Percentiles rank a stretch among this genome's conserved stretches.
These are phyloP conservation scores for Cecropterus lyciades DNA, from an alignment of 1,140 invertebrate species.

Conservation along the genomic window DNA sequence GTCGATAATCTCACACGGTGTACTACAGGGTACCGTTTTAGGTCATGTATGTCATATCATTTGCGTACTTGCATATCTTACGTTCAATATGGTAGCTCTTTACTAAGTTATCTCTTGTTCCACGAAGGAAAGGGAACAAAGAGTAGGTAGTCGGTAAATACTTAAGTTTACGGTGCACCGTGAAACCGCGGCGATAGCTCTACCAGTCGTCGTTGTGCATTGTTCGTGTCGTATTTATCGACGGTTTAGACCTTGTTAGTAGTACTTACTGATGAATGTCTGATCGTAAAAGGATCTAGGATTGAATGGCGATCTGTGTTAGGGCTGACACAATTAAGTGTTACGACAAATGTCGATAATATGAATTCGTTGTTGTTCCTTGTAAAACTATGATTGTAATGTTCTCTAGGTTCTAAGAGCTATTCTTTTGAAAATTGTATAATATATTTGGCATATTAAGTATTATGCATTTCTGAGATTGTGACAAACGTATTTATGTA, in stretches of 20 bases:
- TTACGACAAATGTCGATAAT: no score
- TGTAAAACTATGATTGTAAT: no score
- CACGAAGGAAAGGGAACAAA: constrained; percentile 31
- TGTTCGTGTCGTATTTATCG: constrained; percentile 34
- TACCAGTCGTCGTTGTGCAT: constrained; percentile 12
- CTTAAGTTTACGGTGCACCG: constrained; percentile 34
- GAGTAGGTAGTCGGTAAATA: constrained; percentile 29
- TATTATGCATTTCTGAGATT: no score
- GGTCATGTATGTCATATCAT: constrained; percentile 9
- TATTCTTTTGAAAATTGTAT: no score
- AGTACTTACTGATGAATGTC: constrained; percentile 18
- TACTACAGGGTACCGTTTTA: constrained; percentile 4
- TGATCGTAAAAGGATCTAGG: constrained; percentile 18
- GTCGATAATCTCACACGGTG: not conserved
- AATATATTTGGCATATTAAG: no score
- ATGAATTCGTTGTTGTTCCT: no score
- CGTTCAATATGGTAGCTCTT: constrained; percentile 4
- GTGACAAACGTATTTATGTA: no score
- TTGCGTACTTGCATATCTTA: constrained; percentile 6
- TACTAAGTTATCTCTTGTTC: constrained; percentile 21
- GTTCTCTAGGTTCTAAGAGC: no score
- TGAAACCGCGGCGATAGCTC: constrained; percentile 31
- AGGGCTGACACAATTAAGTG: not conserved
- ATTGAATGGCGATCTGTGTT: constrained; percentile 1
- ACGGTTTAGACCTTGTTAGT: constrained; percentile 13